These are phyloP conservation scores for Zelleria hepariella DNA, from an alignment of 2,888 invertebrate species.

Conservation along the genomic window DNA sequence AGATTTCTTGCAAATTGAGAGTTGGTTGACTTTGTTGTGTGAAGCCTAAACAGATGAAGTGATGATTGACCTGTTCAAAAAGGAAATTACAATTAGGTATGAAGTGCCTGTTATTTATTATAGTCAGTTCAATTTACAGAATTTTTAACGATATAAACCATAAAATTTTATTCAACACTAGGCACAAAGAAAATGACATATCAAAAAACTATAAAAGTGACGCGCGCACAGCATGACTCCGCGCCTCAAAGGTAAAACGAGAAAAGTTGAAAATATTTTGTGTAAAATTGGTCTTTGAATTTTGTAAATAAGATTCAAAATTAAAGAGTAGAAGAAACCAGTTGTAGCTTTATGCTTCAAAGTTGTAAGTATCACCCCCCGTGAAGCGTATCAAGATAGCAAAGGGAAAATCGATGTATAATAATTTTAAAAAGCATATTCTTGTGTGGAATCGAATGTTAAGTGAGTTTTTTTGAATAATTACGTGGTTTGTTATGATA, in stretches of 20 bases:
- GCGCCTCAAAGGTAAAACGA: constrained; percentile 14
- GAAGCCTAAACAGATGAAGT: not conserved
- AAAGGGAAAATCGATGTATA: constrained; percentile 18
- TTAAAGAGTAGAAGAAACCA: not conserved
- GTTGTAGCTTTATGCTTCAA: constrained; percentile 14
- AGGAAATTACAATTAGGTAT: too few species aligned
- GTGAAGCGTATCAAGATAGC: constrained; percentile 19
- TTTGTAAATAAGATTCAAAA: not conserved
- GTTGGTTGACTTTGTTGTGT: not conserved
- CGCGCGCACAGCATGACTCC: constrained; percentile 25
- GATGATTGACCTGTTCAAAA: too few species aligned
- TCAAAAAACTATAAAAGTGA: constrained; percentile 23
- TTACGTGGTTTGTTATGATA: not conserved
- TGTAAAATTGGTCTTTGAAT: not conserved
- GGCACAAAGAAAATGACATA: constrained; percentile 24
- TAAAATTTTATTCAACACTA: constrained; percentile 1
- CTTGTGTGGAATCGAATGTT: constrained; percentile 12
- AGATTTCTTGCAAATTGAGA: not conserved
- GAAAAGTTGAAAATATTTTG: not conserved
- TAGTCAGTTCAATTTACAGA: not conserved
- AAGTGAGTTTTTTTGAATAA: constrained; percentile 7
- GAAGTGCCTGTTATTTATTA: not conserved
- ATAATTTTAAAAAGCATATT: constrained; percentile 19
- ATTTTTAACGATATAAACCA: not conserved
- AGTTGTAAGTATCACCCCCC: constrained; percentile 19